phyloP scores from a whole-genome alignment of 23 tunicate species.

The Trididemnum clinides region DNA sequence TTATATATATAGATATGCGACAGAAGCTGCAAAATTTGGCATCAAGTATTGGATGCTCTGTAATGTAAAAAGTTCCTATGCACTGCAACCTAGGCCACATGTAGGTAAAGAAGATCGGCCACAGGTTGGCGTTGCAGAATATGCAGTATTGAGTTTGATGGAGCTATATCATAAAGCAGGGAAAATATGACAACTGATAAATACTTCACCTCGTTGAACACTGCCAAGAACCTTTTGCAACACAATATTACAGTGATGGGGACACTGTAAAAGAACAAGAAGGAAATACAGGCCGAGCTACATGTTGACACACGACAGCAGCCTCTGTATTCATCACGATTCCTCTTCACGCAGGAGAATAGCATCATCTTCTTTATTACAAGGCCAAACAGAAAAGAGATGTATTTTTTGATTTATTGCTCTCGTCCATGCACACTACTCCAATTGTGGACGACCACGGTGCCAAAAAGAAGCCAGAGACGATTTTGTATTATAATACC shows the following conservation, averaged over 20 bases:
- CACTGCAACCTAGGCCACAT: neutral
- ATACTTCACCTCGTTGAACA: neutral
- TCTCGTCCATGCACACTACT: slow-evolving; percentile 16
- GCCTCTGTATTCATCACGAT: neutral
- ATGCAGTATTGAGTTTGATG: slow-evolving; percentile 19
- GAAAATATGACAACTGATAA: slow-evolving; percentile 14
- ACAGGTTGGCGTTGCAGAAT: slow-evolving; percentile 12
- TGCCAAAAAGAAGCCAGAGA: slow-evolving; percentile 13
- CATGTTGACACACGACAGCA: slow-evolving; percentile 1
- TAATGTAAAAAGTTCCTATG: slow-evolving; percentile 11
- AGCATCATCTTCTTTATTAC: neutral
- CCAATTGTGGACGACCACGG: neutral
- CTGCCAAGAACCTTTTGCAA: neutral
- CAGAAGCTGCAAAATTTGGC: slow-evolving; percentile 4
- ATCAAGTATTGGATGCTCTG: slow-evolving; percentile 23
- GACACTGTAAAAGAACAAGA: slow-evolving; percentile 18
- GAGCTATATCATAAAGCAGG: slow-evolving; percentile 15
- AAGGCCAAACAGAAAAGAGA: neutral
- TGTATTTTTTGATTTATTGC: too few relatives aligned
- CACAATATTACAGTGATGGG: slow-evolving; percentile 3
- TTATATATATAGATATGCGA: too few relatives aligned
- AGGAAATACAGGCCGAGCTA: neutral
- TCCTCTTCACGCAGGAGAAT: slow-evolving; percentile 14
- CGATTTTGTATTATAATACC: slow-evolving; percentile 9
- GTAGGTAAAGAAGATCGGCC: slow-evolving; percentile 19